Conservation (phyloP, 2,113 vertebrate genomes). For the Nothoprocta pentlandii region DNA sequence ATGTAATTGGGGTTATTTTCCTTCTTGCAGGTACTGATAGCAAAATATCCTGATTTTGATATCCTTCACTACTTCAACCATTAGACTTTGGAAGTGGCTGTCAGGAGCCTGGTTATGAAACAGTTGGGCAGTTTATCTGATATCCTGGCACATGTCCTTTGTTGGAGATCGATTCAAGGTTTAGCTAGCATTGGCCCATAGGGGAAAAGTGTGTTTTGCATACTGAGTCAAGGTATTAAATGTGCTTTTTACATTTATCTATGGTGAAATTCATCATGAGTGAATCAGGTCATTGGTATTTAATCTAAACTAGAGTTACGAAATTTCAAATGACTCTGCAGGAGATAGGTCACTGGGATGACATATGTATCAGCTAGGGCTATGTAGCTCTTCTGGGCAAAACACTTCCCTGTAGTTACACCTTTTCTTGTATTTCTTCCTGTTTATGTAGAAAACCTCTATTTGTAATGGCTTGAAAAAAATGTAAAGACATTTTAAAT, state of each 20-base stretch:
- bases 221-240: neutral
- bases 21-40: neutral
- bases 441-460: neutral
- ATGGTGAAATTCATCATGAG: neutral
- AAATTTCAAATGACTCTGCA: neutral
- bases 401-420: neutral
- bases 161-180: neutral
- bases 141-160: neutral
- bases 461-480: neutral
- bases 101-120: neutral
- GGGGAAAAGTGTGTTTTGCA: neutral
- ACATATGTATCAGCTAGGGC: neutral
- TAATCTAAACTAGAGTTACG: conserved; percentile 1
- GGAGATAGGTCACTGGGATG: neutral
- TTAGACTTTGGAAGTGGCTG: neutral
- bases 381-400: neutral
- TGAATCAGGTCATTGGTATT: conserved; percentile 35
- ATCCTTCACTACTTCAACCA: neutral
- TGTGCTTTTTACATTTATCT: neutral
- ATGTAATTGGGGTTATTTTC: neutral
- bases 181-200: neutral
- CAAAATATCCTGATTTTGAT: neutral
- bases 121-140: neutral
- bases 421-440: neutral
- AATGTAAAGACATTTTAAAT: neutral